Evolutionary conservation across 2,797 vertebrate genomes (phyloP).

Genomic region (Dromococcyx pavoninus): DNA sequence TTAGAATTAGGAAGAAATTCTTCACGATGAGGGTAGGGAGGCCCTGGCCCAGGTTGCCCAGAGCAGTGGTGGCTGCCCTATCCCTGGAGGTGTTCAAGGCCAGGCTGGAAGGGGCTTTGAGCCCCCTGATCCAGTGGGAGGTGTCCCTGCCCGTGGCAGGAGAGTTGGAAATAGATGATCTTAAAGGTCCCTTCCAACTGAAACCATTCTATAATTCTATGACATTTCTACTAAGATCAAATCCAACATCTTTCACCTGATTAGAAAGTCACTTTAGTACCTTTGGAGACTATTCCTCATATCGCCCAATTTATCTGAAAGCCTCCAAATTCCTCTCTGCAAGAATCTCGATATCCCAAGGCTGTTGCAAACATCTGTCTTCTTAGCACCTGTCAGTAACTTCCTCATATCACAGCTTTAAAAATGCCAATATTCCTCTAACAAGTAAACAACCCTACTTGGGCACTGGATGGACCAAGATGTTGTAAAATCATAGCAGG

Average conservation of each 20-base stretch:
- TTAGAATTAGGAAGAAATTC: too few relatives aligned
- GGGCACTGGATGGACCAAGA: neutral
- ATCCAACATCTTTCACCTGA: neutral
- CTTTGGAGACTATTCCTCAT: neutral
- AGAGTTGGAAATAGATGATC: too few relatives aligned
- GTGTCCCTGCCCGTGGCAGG: too few relatives aligned
- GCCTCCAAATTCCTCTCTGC: neutral
- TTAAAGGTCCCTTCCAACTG: too few relatives aligned
- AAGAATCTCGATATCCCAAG: neutral
- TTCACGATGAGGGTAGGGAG: too few relatives aligned
- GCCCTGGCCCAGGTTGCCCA: too few relatives aligned
- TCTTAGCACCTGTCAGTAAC: neutral
- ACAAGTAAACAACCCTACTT: neutral
- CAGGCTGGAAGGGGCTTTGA: too few relatives aligned
- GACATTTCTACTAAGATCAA: neutral
- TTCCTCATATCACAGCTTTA: neutral
- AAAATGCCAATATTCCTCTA: neutral
- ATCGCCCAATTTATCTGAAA: neutral
- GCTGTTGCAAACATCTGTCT: constrained; percentile 27
- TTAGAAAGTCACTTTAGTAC: neutral
- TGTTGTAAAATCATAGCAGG: neutral
- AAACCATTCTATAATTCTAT: too few relatives aligned
- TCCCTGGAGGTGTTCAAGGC: too few relatives aligned
- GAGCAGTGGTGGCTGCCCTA: too few relatives aligned
- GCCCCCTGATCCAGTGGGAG: too few relatives aligned